Percentiles rank a stretch among this genome's conserved stretches.
Evolutionary conservation across 2,888 invertebrate genomes (phyloP).

Genomic region (Mesorhabditis sp.): DNA sequence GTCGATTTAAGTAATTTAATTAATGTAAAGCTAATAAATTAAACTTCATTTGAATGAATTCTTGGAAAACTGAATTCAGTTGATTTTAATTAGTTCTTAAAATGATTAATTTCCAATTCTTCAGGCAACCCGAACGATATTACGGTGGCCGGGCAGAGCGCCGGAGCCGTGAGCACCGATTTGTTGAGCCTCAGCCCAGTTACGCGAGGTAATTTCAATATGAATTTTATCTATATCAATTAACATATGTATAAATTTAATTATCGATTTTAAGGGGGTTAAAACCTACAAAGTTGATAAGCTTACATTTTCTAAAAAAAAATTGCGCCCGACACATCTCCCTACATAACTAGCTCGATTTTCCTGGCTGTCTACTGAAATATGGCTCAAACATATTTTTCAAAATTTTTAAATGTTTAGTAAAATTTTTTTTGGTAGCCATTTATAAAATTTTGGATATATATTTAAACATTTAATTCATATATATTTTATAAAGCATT

Average conservation of each 20-base stretch:
- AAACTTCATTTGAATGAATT: not conserved
- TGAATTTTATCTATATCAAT: not conserved
- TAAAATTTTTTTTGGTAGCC: no score
- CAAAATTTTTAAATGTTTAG: no score
- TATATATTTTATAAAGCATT: no score
- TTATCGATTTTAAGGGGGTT: no score
- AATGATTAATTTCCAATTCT: slow-evolving; percentile 1
- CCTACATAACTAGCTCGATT: no score
- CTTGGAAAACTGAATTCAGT: not conserved
- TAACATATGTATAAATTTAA: no score
- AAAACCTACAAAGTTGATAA: not conserved
- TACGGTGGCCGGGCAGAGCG: slow-evolving; percentile 48
- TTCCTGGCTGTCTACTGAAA: no score
- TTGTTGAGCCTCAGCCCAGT: slow-evolving; percentile 47
- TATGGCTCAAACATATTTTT: no score
- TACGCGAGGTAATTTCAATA: slow-evolving; percentile 22
- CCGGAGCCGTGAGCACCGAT: slow-evolving; percentile 49
- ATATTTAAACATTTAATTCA: no score
- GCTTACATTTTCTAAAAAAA: not conserved
- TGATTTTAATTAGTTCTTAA: not conserved
- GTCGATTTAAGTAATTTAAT: not conserved
- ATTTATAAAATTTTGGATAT: no score
- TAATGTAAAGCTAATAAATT: slow-evolving; percentile 5
- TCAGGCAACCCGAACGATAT: slow-evolving; percentile 42
- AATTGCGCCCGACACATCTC: no score